A percentile compares a stretch with the other conserved stretches of the same genome.
Evolutionary conservation across 2,888 invertebrate genomes (phyloP).

Genomic region (Ormia ochracea): DNA sequence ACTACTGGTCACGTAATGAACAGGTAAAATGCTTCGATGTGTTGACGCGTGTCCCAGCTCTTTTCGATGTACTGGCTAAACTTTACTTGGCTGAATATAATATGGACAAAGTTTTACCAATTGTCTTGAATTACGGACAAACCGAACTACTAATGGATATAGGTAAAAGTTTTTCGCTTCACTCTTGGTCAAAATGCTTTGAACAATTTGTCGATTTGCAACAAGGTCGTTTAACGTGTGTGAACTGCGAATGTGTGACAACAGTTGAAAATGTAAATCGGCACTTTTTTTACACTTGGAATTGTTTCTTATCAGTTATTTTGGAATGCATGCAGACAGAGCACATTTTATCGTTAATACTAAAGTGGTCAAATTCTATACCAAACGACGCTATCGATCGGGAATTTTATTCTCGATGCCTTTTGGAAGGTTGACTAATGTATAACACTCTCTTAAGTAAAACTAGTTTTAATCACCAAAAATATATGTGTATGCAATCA

Average conservation of each 20-base stretch:
- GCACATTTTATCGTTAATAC: constrained; percentile 72
- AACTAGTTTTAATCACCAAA: background rate
- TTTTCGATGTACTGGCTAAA: constrained; percentile 75
- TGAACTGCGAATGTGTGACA: constrained; percentile 74
- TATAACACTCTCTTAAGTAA: background rate
- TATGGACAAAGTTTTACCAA: constrained; percentile 74
- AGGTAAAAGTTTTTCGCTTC: constrained; percentile 69
- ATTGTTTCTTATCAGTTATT: constrained; percentile 74
- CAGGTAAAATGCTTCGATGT: constrained; percentile 75
- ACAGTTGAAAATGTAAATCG: constrained; percentile 71
- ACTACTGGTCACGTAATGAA: constrained; percentile 76
- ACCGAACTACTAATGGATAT: constrained; percentile 73
- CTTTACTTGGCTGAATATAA: constrained; percentile 75
- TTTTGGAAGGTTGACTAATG: constrained; percentile 70
- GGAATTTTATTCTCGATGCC: constrained; percentile 75
- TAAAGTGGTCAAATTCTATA: constrained; percentile 75
- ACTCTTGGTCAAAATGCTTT: constrained; percentile 75
- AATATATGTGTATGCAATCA: background rate
- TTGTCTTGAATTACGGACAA: constrained; percentile 74
- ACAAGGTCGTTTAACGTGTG: constrained; percentile 73
- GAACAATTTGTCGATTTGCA: constrained; percentile 75
- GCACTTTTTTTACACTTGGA: constrained; percentile 76
- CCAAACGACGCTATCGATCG: constrained; percentile 76
- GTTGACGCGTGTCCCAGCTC: constrained; percentile 73
- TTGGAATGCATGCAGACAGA: constrained; percentile 72